phyloP scores from a whole-genome alignment of 2,888 invertebrate genomes.

The Drosophila formosana region DNA sequence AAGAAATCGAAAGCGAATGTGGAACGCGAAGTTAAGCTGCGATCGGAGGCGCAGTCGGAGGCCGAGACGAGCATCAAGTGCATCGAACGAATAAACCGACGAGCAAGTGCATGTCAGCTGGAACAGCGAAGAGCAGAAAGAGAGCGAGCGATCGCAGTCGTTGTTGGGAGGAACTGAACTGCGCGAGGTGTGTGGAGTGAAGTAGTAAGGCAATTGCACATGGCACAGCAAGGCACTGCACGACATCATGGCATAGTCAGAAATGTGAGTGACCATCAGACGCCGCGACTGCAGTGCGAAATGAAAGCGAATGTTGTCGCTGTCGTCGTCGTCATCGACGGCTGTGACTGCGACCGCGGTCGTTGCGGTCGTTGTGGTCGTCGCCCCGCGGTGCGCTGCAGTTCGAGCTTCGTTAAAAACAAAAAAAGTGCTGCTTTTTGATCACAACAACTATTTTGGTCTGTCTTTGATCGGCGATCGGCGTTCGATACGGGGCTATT shows the following conservation, averaged over 20 bases:
- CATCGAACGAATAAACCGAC: constrained; percentile 70
- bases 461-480: constrained; percentile 1
- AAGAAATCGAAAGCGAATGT: constrained; percentile 79
- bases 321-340: constrained; percentile 44
- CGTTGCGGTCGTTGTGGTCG: constrained; percentile 49
- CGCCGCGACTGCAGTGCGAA: constrained; percentile 54
- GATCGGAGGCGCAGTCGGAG: constrained; percentile 2
- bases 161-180: neutral
- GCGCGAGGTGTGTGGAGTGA: constrained; percentile 28
- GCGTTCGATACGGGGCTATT: constrained; percentile 39
- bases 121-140: neutral
- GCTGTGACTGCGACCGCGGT: constrained; percentile 40
- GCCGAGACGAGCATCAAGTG: constrained; percentile 69
- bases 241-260: constrained; percentile 60
- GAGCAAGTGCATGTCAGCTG: constrained; percentile 50
- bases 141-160: neutral
- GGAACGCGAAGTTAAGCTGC: constrained; percentile 31
- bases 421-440: constrained; percentile 48
- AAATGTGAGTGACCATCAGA: constrained; percentile 72
- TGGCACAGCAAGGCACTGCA: constrained; percentile 46
- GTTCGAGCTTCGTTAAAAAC: constrained; percentile 74
- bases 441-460: constrained; percentile 12
- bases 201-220: constrained; percentile 68
- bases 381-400: constrained; percentile 67
- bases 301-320: constrained; percentile 77